Base-by-base conservation (phyloP, 2,888 invertebrate genomes). In the Alsophila aescularia region DNA sequence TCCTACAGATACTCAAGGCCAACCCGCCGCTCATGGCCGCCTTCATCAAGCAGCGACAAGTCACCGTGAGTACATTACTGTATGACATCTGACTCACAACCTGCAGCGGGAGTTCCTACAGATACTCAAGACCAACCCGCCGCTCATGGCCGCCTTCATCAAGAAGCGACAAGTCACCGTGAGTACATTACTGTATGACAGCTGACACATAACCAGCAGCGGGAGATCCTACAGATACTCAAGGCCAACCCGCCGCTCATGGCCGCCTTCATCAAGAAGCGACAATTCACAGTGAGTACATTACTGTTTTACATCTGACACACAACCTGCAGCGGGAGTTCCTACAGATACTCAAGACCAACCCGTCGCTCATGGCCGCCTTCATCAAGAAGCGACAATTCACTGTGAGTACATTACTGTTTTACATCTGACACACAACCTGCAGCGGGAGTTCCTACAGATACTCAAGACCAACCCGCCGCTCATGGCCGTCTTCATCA, bases 11-110 rank as follows among this genome's bases (percentile, higher is more conserved):
- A 80, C 93, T 98, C 59, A 98, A 98, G 85, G 95, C 96, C 65
- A 97, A 98, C 88, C 98, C 98, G 34, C 97, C 97, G 72, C 93
- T 98, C 41, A 98, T 98, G 97, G 97, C 98, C 55, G 97, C 98
- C 52, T 98, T 98, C 77, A 96, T 98, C 61, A 97, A 98, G 81
- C 96, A 97, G 82, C 93, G 96, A 81, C 95, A 96, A 88, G 94
- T 93, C 29, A 29, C 24, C 24, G 24, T 24, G 8, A 24, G 24
- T 24, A 7, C 24, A 8, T 1, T 1, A 7, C 7, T 8, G n/a
- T n/a, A n/a, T n/a, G n/a, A n/a, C n/a, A 63, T 66, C 80, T 57
- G n/a, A n/a, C n/a, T n/a, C n/a, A n/a, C n/a, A n/a, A n/a, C n/a
- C 24, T 24, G 24, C 7, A 6, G 7, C 24, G 24, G 24, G 7